Percentiles rank a stretch among this genome's conserved stretches.
phyloP scores from a whole-genome alignment of 2,888 invertebrate species.

The Unio pictorum region DNA sequence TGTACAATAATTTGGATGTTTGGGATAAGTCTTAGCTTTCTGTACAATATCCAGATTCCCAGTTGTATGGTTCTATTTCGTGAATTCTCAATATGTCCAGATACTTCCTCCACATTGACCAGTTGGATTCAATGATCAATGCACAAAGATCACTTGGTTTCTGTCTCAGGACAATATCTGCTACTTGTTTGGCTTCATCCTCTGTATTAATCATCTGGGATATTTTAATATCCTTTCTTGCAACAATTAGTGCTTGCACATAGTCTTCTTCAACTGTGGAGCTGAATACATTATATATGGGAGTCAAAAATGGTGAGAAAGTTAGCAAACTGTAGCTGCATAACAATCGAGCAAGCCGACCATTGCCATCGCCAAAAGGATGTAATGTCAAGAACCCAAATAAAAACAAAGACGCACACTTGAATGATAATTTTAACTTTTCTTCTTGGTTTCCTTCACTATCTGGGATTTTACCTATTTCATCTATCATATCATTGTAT shows the following conservation, averaged over 20 bases:
- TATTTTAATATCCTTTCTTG: background rate
- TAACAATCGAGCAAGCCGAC: constrained; percentile 10
- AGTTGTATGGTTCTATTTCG: too few relatives aligned
- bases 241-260: constrained; percentile 6
- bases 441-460: background rate
- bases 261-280: constrained; percentile 8
- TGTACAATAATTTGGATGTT: background rate
- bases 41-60: too few relatives aligned
- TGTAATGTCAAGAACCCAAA: constrained; percentile 10
- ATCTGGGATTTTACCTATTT: background rate
- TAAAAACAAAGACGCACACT: constrained; percentile 6
- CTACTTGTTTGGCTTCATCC: background rate
- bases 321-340: constrained; percentile 9
- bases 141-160: constrained; percentile 11
- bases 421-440: background rate
- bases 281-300: constrained; percentile 14
- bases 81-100: too few relatives aligned
- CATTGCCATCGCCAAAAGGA: constrained; percentile 16
- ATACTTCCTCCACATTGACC: constrained; percentile 9
- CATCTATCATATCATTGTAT: background rate
- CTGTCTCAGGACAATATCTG: background rate
- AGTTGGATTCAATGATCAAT: constrained; percentile 10
- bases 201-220: background rate
- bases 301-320: constrained; percentile 16
- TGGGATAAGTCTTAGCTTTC: too few relatives aligned